Evolutionary conservation across 2,888 invertebrate species (phyloP).

Genomic region (Carpatolechia fugitivella): DNA sequence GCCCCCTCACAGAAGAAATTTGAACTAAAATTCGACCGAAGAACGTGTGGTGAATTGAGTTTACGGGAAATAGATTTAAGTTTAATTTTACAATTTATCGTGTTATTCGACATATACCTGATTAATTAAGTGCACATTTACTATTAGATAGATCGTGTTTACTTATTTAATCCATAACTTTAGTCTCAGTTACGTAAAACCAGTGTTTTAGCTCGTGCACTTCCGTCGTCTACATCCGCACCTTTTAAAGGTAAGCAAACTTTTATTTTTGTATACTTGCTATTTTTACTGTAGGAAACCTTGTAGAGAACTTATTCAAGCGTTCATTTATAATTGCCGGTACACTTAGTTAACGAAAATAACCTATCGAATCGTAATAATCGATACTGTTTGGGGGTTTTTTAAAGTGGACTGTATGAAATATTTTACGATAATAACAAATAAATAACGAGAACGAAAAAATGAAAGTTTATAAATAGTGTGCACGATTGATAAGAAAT

Average conservation of each 20-base stretch:
- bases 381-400: not conserved
- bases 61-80: slow-evolving; percentile 25
- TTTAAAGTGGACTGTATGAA: too few species aligned
- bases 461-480: too few species aligned
- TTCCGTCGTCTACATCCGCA: slow-evolving; percentile 6
- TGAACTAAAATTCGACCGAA: slow-evolving; percentile 7
- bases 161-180: not conserved
- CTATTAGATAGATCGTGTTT: not conserved
- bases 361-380: not conserved
- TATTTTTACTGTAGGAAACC: not conserved
- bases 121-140: not conserved
- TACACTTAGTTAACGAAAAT: not conserved
- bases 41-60: slow-evolving; percentile 16
- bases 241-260: slow-evolving; percentile 22
- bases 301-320: not conserved
- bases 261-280: slow-evolving; percentile 24
- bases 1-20: not conserved
- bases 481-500: too few species aligned
- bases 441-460: too few species aligned
- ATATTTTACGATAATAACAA: too few species aligned
- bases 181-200: slow-evolving; percentile 1
- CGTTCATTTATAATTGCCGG: not conserved
- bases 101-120: not conserved
- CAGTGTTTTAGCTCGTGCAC: slow-evolving; percentile 15
- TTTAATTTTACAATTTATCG: slow-evolving; percentile 17